Percentiles rank a stretch among this genome's conserved stretches.
phyloP scores from a whole-genome alignment of 2,113 vertebrate species.

The Neodontobutis hainanensis region DNA sequence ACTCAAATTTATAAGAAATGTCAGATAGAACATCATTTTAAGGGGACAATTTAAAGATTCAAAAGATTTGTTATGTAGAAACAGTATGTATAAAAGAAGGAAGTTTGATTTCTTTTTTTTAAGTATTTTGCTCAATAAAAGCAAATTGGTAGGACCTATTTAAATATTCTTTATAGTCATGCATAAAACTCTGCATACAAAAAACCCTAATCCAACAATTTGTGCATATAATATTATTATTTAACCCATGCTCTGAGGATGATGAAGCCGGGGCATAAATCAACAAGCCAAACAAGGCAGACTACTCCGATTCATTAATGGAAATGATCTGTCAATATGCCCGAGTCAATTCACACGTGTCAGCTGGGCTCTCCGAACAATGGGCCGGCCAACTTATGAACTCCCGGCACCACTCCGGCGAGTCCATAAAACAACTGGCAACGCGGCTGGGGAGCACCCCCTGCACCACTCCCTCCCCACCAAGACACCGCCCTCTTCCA shows the following conservation, averaged over 20 bases:
- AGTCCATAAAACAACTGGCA: slow-evolving; percentile 98
- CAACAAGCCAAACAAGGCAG: slow-evolving; percentile 84
- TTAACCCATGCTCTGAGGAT: slow-evolving; percentile 57
- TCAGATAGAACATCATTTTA: too few species aligned
- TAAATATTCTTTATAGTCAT: neutral
- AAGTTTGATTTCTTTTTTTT: too few species aligned
- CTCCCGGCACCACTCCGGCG: slow-evolving; percentile 87
- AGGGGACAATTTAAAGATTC: too few species aligned
- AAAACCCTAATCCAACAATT: slow-evolving; percentile 24
- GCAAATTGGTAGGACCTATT: too few species aligned
- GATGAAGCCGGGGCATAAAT: slow-evolving; percentile 79
- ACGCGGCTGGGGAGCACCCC: slow-evolving; percentile 87
- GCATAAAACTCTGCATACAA: slow-evolving; percentile 20
- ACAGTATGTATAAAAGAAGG: too few species aligned
- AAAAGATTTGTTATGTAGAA: too few species aligned
- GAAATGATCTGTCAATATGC: slow-evolving; percentile 97
- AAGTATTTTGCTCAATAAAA: too few species aligned
- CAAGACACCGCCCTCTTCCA: slow-evolving; percentile 86
- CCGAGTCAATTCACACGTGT: slow-evolving; percentile 90
- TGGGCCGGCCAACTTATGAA: slow-evolving; percentile 91
- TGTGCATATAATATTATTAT: slow-evolving; percentile 41
- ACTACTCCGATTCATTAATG: slow-evolving; percentile 92
- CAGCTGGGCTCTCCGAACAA: slow-evolving; percentile 92
- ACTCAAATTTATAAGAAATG: too few species aligned
- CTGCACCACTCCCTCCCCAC: slow-evolving; percentile 22